phyloP scores from a whole-genome alignment of 2,888 invertebrate species.

The Lasioglossum figueresi region DNA sequence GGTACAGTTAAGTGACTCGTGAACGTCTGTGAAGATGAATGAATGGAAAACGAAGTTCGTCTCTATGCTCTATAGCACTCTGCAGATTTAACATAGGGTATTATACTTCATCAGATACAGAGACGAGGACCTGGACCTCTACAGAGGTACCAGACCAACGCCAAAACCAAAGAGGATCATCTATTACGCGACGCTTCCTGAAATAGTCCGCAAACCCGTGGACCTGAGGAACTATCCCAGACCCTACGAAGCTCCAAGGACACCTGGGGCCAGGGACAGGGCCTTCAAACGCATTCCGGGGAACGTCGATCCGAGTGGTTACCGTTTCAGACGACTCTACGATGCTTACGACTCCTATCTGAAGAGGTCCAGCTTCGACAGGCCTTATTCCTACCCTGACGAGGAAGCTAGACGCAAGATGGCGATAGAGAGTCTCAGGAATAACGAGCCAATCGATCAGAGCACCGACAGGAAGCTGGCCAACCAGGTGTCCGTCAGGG shows the following conservation, averaged over 20 bases:
- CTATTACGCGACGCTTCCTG: constrained; percentile 83
- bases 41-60: neutral
- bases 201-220: constrained; percentile 82
- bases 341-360: constrained; percentile 75
- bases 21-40: neutral
- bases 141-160: constrained; percentile 73
- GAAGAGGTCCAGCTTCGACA: constrained; percentile 72
- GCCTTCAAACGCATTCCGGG: constrained; percentile 71
- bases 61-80: neutral
- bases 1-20: neutral
- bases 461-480: constrained; percentile 66
- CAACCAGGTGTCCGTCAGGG: constrained; percentile 62
- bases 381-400: constrained; percentile 68
- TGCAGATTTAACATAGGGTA: neutral
- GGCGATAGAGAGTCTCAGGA: constrained; percentile 56
- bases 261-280: constrained; percentile 63
- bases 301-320: constrained; percentile 74
- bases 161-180: constrained; percentile 81
- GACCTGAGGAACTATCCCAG: constrained; percentile 78
- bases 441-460: constrained; percentile 58
- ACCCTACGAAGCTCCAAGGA: constrained; percentile 72
- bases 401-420: constrained; percentile 55
- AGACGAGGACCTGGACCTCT: constrained; percentile 76
- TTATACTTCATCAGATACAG: constrained; percentile 64
- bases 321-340: constrained; percentile 74